These are phyloP conservation scores for Cosmia pyralina DNA, from an alignment of 2,888 invertebrate species.

Conservation along the genomic window DNA sequence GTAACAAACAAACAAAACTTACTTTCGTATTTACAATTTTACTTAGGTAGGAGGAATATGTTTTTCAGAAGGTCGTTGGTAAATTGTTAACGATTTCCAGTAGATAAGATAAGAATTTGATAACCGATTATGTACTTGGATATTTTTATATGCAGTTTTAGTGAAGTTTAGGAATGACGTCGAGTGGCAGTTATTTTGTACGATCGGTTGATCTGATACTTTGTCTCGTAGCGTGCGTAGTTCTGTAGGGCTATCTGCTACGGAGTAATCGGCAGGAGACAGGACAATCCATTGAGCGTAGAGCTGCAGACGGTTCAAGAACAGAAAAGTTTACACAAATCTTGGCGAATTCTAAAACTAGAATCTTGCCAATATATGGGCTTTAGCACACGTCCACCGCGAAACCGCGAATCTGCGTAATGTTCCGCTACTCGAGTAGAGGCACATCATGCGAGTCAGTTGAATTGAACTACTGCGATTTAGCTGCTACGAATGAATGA, in stretches of 20 bases:
- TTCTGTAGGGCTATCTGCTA: neutral
- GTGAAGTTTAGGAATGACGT: conserved; percentile 10
- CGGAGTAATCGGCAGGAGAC: neutral
- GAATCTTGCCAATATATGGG: neutral
- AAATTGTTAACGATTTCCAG: conserved; percentile 21
- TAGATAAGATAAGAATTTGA: conserved; percentile 20
- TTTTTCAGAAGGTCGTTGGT: conserved; percentile 23
- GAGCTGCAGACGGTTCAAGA: neutral
- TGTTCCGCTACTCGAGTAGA: too few relatives aligned
- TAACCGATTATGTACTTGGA: conserved; percentile 9
- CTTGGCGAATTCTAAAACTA: neutral
- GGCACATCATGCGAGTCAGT: too few relatives aligned
- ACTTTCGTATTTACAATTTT: too few relatives aligned
- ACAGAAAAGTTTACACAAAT: neutral
- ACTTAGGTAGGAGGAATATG: too few relatives aligned
- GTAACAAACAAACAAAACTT: too few relatives aligned
- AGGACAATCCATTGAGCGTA: neutral
- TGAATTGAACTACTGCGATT: too few relatives aligned
- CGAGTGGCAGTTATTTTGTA: neutral
- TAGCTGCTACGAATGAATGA: too few relatives aligned
- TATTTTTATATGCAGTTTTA: conserved; percentile 27
- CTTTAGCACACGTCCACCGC: too few relatives aligned
- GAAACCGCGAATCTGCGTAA: too few relatives aligned
- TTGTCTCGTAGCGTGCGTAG: neutral
- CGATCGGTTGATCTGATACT: neutral